A percentile compares a stretch with the other conserved stretches of the same genome.
phyloP scores from a whole-genome alignment of 2,888 invertebrate genomes.

The Drosophila cyrtoloma region DNA sequence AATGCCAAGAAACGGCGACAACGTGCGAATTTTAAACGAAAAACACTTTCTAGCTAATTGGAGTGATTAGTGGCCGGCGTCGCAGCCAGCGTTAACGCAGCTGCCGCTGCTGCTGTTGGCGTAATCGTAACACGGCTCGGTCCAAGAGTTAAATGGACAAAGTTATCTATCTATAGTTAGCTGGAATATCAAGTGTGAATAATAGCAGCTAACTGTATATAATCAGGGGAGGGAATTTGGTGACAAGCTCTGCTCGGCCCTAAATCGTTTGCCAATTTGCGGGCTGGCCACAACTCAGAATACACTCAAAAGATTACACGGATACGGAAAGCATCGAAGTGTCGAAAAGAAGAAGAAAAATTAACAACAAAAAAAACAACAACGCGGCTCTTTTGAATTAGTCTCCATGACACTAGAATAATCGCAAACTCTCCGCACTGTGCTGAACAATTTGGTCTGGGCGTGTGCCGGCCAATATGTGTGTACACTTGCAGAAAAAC shows the following conservation, averaged over 20 bases:
- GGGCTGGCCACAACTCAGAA: not conserved
- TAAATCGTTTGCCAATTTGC: constrained; percentile 14
- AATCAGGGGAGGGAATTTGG: constrained; percentile 23
- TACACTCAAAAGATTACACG: constrained; percentile 31
- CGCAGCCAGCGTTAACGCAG: constrained; percentile 34
- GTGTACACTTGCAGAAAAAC: constrained; percentile 8
- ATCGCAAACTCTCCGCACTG: constrained; percentile 4
- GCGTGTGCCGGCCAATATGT: constrained; percentile 43
- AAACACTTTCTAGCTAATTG: constrained; percentile 77
- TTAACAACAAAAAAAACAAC: not conserved
- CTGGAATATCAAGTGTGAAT: constrained; percentile 27
- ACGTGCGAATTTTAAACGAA: constrained; percentile 83
- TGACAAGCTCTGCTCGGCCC: constrained; percentile 8
- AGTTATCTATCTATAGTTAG: constrained; percentile 56
- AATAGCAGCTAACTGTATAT: constrained; percentile 49
- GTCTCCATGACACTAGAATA: constrained; percentile 10
- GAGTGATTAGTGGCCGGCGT: constrained; percentile 73
- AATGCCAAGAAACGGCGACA: constrained; percentile 82
- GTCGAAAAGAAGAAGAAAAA: not conserved
- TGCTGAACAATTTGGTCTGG: constrained; percentile 8
- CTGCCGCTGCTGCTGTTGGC: constrained; percentile 13
- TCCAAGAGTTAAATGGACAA: constrained; percentile 58
- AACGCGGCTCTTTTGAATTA: constrained; percentile 17
- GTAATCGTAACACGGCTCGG: constrained; percentile 50
- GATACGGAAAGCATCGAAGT: constrained; percentile 19